Base-by-base conservation (phyloP, 1,140 invertebrate genomes). In the Temnothorax nylanderi region DNA sequence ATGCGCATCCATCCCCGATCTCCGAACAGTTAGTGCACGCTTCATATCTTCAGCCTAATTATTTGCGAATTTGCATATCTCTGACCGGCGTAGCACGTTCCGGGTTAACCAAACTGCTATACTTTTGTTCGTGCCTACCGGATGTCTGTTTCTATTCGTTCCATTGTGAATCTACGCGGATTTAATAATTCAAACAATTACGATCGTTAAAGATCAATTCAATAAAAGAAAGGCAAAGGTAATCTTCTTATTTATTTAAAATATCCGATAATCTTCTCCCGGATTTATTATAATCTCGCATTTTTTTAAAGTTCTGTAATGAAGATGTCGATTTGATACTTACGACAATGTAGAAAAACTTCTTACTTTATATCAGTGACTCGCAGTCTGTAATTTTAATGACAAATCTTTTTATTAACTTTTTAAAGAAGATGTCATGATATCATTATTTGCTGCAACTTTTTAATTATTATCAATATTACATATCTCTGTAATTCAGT, bases 11-110 rank as follows among this genome's bases (percentile, higher is more conserved):
- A 82, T 87, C 86, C 89, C 47, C 69, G 37, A 3, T 16, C 21
- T 44, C 8, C 34, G 64, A 74, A 75, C 75, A 75, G 81, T 89
- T 90, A 89, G 84, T 88, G 88, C 92, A 94, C 90, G 92, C 92
- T 93, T 94, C 93, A 93, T 93, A 93, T 92, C 93, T 90, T 89
- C 91, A 91, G 92, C 87, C 94, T 94, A 94, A 94, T 94, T 94
- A 94, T 92, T 84, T 87, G 60, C 64, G 77, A 86, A 93, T 94
- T 94, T 94, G 92, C 94, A 94, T 94, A 93, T 87, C 81, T 89
- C 85, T 62, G 81, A 85, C 75, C 54, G 81, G 18, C 90, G 62
- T 76, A 4, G 64, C 47, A 47, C 67, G 21, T 51, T 44, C 34
- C 80, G 87, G 69, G 86, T 75, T 87, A 75, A 90, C 77, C 87